phyloP scores from a whole-genome alignment of 1,140 invertebrate genomes.

The Tenebrio molitor region DNA sequence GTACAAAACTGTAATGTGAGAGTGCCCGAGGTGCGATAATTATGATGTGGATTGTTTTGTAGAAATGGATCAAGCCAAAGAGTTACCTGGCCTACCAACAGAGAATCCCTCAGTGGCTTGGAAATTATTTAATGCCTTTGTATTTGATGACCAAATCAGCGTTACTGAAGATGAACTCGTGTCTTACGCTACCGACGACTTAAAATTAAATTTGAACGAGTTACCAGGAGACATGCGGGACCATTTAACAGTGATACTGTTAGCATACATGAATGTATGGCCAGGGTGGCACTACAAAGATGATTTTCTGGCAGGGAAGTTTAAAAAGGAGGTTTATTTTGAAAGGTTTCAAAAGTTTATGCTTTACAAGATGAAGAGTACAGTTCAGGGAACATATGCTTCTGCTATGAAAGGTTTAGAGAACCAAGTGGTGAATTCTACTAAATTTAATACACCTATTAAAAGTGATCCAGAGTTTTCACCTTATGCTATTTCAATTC shows the following conservation, averaged over 20 bases:
- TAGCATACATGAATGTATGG: constrained; percentile 15
- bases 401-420: neutral
- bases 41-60: too few relatives aligned
- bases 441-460: neutral
- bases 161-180: neutral
- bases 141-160: neutral
- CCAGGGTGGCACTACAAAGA: constrained; percentile 12
- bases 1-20: too few relatives aligned
- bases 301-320: neutral
- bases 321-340: neutral
- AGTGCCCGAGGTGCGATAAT: too few relatives aligned
- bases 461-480: constrained; percentile 1
- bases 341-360: constrained; percentile 5
- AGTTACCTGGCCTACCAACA: neutral
- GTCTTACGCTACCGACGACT: neutral
- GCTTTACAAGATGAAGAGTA: neutral
- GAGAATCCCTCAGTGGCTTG: neutral
- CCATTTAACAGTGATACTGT: neutral
- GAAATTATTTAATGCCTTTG: neutral
- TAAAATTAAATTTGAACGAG: neutral
- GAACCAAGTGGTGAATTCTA: neutral
- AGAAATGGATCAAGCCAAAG: too few relatives aligned
- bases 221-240: neutral
- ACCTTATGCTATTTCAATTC: neutral
- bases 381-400: neutral